A percentile compares a stretch with the other conserved stretches of the same genome.
These are phyloP conservation scores for Manacus vitellinus DNA, from an alignment of 2,113 vertebrate species.

Conservation along the genomic window DNA sequence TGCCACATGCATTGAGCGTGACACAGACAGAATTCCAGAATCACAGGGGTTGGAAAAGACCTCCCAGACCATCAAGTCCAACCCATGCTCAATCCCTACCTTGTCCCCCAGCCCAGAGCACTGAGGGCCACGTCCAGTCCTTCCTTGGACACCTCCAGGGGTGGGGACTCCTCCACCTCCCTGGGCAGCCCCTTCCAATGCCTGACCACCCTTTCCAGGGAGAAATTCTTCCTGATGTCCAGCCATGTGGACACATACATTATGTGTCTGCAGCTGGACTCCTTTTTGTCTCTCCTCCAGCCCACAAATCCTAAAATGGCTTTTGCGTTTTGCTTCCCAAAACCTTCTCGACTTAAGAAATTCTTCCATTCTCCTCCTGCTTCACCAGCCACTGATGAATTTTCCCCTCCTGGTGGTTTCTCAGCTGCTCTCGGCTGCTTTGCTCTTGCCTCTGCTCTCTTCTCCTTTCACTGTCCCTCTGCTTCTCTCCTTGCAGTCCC, in stretches of 20 bases:
- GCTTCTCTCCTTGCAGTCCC: slow-evolving; percentile 81
- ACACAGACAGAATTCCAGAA: background rate
- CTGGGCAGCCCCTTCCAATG: background rate
- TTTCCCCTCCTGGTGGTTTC: background rate
- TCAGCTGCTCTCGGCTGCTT: background rate
- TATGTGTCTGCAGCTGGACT: background rate
- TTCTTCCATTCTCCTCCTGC: background rate
- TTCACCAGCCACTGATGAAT: fast-evolving
- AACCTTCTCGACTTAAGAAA: background rate
- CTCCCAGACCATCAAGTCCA: background rate
- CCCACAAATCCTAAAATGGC: background rate
- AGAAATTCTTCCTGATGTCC: background rate
- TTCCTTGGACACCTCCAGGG: background rate
- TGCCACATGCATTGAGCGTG: fast-evolving
- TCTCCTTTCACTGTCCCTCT: slow-evolving; percentile 27
- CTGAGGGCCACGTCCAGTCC: background rate
- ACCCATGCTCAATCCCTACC: fast-evolving
- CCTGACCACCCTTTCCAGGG: background rate
- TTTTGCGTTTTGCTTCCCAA: background rate
- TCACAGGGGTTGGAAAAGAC: background rate
- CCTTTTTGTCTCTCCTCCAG: background rate
- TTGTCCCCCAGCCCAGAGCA: background rate
- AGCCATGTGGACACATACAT: fast-evolving
- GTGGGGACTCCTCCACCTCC: background rate
- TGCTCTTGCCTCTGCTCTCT: background rate